phyloP scores from a whole-genome alignment of 2,797 vertebrate species.

The Ataeniobius toweri region DNA sequence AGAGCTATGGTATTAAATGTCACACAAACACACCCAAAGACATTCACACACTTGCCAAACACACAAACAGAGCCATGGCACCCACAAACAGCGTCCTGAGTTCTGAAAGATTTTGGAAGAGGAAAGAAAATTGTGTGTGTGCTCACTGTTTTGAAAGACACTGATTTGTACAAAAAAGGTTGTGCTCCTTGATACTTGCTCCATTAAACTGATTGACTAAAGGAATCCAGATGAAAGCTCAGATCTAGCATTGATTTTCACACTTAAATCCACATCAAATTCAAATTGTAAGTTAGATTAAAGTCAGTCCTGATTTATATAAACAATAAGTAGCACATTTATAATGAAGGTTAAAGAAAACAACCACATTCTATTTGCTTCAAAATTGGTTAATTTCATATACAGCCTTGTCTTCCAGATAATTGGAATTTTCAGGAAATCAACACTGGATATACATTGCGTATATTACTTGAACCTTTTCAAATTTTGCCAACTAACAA shows the following conservation, averaged over 20 bases:
- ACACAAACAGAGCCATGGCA: conserved; percentile 12
- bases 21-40: conserved; percentile 43
- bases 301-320: conserved; percentile 49
- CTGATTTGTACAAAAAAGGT: conserved; percentile 30
- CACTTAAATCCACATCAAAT: conserved; percentile 50
- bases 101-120: conserved; percentile 38
- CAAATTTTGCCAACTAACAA: not conserved
- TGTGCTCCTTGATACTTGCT: conserved; percentile 31
- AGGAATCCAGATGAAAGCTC: conserved; percentile 56
- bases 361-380: conserved; percentile 18
- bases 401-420: not conserved
- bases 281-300: conserved; percentile 48
- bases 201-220: conserved; percentile 61
- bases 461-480: not conserved
- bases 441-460: not conserved
- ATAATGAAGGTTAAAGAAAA: conserved; percentile 24
- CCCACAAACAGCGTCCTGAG: conserved; percentile 29
- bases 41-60: conserved; percentile 5
- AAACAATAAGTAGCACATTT: conserved; percentile 23
- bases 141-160: conserved; percentile 25
- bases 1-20: conserved; percentile 68
- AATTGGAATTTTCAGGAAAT: conserved; percentile 3
- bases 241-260: conserved; percentile 48
- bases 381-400: not conserved
- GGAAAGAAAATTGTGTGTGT: conserved; percentile 45